Percentiles rank a stretch among this genome's conserved stretches.
Conservation (phyloP, 2,797 vertebrate genomes). For the Falco concolor region DNA sequence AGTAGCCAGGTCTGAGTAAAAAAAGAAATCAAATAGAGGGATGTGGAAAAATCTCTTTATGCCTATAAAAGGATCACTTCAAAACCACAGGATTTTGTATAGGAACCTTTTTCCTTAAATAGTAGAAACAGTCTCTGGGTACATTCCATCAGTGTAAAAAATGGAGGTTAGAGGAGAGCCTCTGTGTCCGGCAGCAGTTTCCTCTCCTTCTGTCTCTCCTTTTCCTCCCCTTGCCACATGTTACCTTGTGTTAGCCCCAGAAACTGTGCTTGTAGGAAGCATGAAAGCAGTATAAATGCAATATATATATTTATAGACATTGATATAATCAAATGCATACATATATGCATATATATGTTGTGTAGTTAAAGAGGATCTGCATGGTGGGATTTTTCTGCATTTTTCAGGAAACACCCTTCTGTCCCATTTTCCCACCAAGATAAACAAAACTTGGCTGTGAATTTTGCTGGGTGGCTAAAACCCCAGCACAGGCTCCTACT, state of each 20-base stretch:
- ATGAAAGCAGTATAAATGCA: not conserved
- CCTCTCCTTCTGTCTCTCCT: not conserved
- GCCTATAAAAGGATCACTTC: constrained; percentile 67
- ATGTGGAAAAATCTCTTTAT: constrained; percentile 59
- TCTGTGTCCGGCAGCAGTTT: not conserved
- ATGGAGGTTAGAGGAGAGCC: not conserved
- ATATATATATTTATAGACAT: not conserved
- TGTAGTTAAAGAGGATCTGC: not conserved
- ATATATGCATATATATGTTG: too few relatives aligned
- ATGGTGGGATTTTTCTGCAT: not conserved
- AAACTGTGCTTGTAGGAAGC: not conserved
- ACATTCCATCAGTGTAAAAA: constrained; percentile 37
- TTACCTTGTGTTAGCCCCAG: not conserved
- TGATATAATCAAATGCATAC: not conserved
- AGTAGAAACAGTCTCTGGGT: constrained; percentile 28
- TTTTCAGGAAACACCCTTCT: not conserved
- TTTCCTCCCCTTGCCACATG: not conserved
- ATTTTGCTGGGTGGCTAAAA: not conserved
- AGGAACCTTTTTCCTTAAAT: constrained; percentile 64
- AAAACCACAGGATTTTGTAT: constrained; percentile 57
- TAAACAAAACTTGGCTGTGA: not conserved
- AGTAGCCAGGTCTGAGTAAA: constrained; percentile 4
- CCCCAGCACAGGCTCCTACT: not conserved
- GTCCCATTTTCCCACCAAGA: not conserved
- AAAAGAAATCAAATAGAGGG: constrained; percentile 34